Percentiles rank a stretch among this genome's conserved stretches.
These are phyloP conservation scores for Holcopasites calliopsidis DNA, from an alignment of 1,140 invertebrate species.

Conservation along the genomic window DNA sequence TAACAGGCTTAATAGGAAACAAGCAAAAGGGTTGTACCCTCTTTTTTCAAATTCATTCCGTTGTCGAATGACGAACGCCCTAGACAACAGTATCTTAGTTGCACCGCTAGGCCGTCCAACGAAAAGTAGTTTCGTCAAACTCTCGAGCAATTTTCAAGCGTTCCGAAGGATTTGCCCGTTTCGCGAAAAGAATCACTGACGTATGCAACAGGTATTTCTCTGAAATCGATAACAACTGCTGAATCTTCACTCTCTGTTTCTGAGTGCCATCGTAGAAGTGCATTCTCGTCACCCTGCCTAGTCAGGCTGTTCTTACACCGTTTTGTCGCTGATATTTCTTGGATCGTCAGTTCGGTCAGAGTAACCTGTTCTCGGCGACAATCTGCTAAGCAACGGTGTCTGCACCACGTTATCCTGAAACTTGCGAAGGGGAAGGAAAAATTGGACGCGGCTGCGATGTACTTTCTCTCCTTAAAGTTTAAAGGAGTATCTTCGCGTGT, in stretches of 20 bases:
- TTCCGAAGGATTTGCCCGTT: slow-evolving; percentile 40
- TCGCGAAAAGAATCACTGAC: slow-evolving; percentile 59
- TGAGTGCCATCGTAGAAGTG: slow-evolving; percentile 55
- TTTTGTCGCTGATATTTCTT: neutral
- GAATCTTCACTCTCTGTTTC: slow-evolving; percentile 51
- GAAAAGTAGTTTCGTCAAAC: slow-evolving; percentile 36
- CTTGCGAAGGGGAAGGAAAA: neutral
- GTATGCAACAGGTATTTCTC: slow-evolving; percentile 65
- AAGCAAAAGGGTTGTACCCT: too few species aligned
- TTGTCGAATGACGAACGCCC: too few species aligned
- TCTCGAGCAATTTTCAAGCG: slow-evolving; percentile 3
- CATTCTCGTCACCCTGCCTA: slow-evolving; percentile 54
- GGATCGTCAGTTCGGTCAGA: neutral
- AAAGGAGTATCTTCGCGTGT: too few species aligned
- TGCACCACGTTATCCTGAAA: neutral
- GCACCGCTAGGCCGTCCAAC: too few species aligned
- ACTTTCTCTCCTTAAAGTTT: slow-evolving; percentile 64
- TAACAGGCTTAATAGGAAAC: too few species aligned
- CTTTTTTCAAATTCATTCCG: too few species aligned
- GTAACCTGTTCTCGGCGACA: neutral
- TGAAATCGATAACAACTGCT: slow-evolving; percentile 56
- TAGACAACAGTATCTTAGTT: too few species aligned
- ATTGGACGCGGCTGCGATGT: neutral
- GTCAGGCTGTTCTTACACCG: neutral
- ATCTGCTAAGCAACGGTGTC: neutral